These are phyloP conservation scores for Phalacrocorax aristotelis DNA, from an alignment of 2,113 vertebrate species.

Conservation along the genomic window DNA sequence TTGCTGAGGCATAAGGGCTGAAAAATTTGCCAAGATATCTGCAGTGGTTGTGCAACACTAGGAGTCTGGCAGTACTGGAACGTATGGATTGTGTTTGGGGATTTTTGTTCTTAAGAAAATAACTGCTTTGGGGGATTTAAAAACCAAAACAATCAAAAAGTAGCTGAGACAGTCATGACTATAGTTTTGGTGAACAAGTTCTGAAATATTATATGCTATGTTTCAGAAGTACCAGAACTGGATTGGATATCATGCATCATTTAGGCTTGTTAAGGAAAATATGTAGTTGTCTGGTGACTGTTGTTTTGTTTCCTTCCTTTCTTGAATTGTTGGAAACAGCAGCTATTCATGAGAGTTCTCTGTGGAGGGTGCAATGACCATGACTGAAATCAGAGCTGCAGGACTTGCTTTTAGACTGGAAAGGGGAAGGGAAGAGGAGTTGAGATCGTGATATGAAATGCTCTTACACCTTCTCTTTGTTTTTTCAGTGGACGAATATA, in stretches of 20 bases:
- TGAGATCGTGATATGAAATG: not conserved
- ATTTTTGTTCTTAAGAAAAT: not conserved
- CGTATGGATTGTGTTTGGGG: not conserved
- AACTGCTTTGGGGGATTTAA: not conserved
- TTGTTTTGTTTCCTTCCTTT: not conserved
- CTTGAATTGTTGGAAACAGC: not conserved
- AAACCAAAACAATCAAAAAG: not conserved
- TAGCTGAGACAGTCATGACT: not conserved
- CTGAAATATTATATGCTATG: not conserved
- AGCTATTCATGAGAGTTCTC: not conserved
- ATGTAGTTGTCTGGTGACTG: not conserved
- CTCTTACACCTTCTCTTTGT: constrained; percentile 36
- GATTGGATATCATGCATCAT: not conserved
- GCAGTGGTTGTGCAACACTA: not conserved
- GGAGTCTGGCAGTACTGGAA: not conserved
- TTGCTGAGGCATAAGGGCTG: not conserved
- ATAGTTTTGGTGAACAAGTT: not conserved
- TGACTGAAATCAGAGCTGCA: not conserved
- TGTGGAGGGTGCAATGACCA: not conserved
- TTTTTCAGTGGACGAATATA: constrained; percentile 92
- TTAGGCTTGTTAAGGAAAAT: not conserved
- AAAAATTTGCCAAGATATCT: not conserved
- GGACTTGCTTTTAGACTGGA: not conserved
- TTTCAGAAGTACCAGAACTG: not conserved
- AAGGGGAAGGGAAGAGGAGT: not conserved